phyloP scores from a whole-genome alignment of 2,797 vertebrate genomes.

The Onychomys leucogaster region DNA sequence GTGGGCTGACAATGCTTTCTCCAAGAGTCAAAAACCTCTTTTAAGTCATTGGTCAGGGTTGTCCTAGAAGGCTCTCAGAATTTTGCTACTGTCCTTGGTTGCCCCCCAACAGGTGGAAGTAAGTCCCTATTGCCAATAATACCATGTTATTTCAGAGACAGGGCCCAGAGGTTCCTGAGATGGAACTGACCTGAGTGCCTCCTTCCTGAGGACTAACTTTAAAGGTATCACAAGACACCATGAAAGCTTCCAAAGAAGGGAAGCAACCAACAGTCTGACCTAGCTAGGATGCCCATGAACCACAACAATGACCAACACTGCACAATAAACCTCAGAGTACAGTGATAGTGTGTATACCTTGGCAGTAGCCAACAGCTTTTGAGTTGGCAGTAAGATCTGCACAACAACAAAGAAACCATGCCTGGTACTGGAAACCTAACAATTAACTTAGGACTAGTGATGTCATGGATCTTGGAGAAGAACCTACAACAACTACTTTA shows the following conservation, averaged over 20 bases:
- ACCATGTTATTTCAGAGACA: neutral
- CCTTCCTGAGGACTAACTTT: neutral
- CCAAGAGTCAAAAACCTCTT: neutral
- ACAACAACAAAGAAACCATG: neutral
- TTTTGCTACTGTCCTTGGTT: neutral
- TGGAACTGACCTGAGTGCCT: neutral
- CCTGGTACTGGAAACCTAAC: neutral
- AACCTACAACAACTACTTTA: too few species aligned
- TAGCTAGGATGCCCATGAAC: neutral
- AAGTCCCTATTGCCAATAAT: neutral
- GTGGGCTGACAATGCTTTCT: neutral
- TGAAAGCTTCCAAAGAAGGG: neutral
- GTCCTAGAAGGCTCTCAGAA: neutral
- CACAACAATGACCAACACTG: neutral
- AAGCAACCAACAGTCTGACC: neutral
- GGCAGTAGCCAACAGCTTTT: neutral
- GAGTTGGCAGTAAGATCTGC: neutral
- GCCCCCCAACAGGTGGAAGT: neutral
- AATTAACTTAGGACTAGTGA: neutral
- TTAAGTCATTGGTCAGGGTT: neutral
- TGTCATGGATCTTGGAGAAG: too few species aligned
- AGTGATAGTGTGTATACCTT: neutral
- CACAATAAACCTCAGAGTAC: neutral
- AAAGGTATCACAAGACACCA: neutral
- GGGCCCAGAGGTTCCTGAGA: neutral